Evolutionary conservation across 2,113 vertebrate genomes (phyloP), one percentile per base, ranked within the genome.

Genomic region (Odontesthes bonariensis): DNA sequence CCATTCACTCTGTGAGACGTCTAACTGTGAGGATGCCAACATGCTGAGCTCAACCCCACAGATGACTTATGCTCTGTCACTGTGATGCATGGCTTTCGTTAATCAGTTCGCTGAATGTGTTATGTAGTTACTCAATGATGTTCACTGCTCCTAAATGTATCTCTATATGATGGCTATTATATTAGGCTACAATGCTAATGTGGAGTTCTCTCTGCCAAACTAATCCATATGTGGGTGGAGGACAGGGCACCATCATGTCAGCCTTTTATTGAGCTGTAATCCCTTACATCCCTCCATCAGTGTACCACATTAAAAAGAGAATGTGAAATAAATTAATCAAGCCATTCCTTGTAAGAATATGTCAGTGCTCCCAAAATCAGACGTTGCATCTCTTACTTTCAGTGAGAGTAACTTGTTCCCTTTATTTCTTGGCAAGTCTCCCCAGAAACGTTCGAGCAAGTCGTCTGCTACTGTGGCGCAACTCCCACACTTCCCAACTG

Each of bases 31-130:
- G 46, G 53, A 85, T 71, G 33, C 75, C 42, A 71, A 47, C 65
- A 63, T 61, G 77, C 71, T 60, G 69, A 77, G 70, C 69, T 76
- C 75, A 74, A 73, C 89, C 86, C 75, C 76, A 71, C 80, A 86
- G 84, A 92, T 77, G 86, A 83, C 88, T 84, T 84, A 66, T 60
- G 49, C 75, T 85, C 75, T 13, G 56, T 89, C 91, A 84, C 64
- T 42, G 60, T 88, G 89, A 91, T 91, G 81, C 81, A 91, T 89
- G 76, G 63, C 75, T 85, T 89, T 86, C 73, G 87, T 90, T 88
- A 85, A 75, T 76, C 68, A 75, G 75, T 81, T 83, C 83, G 69
- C 80, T 82, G 74, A 79, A 88, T 77, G 65, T 69, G 59, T 87
- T 81, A 75, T 85, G 82, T 76, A 73, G 72, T 79, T 85, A 75